Conservation (phyloP, 2,113 vertebrate genomes). For the Mastomys coucha region DNA sequence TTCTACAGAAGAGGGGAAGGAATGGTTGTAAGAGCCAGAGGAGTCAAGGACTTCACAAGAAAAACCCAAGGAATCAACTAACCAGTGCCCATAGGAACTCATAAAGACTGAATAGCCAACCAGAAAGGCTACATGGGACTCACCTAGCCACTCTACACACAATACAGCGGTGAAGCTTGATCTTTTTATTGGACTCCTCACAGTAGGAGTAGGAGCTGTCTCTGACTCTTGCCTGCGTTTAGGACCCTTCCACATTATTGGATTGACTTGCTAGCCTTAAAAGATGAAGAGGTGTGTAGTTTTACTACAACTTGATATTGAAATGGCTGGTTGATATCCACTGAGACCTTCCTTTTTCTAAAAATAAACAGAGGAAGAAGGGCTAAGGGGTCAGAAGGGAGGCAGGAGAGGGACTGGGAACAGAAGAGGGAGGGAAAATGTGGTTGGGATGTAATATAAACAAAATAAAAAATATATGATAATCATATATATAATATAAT, state of each 20-base stretch:
- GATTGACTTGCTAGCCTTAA: not conserved
- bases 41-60: not conserved
- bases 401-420: not conserved
- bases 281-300: not conserved
- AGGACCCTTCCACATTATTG: not conserved
- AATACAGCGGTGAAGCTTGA: not conserved
- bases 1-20: not conserved
- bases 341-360: not conserved
- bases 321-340: not conserved
- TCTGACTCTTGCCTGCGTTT: not conserved
- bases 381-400: not conserved
- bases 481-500: not conserved
- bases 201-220: not conserved
- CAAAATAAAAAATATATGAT: not conserved
- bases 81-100: not conserved
- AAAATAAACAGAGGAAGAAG: not conserved
- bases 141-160: not conserved
- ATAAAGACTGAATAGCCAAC: not conserved
- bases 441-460: not conserved
- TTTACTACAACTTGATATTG: not conserved
- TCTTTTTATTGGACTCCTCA: not conserved
- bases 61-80: not conserved
- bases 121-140: not conserved
- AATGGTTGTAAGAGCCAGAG: not conserved
- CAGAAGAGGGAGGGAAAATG: not conserved